These are phyloP conservation scores for Glossophaga mutica DNA, from an alignment of 2,797 vertebrate species.

Conservation along the genomic window DNA sequence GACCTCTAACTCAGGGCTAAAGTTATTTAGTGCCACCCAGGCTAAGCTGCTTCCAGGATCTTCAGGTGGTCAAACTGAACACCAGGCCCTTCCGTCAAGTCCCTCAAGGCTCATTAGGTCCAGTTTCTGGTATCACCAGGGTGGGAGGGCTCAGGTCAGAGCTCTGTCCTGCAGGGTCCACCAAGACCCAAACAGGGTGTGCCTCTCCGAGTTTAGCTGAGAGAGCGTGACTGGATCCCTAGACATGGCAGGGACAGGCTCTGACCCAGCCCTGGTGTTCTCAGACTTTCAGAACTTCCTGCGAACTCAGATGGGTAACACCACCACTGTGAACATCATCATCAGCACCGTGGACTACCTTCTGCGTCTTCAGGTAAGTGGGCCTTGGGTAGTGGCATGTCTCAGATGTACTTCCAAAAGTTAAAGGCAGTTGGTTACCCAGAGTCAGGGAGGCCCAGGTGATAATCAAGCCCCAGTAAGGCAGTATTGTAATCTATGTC, in stretches of 20 bases:
- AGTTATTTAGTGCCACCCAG: not conserved
- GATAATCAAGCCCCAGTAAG: not conserved
- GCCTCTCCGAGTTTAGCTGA: not conserved
- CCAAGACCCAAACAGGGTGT: not conserved
- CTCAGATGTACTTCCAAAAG: not conserved
- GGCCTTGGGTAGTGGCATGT: rapidly evolving
- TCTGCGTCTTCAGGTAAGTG: conserved; percentile 93
- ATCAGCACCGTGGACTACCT: conserved; percentile 99
- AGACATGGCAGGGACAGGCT: not conserved
- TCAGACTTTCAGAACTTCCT: conserved; percentile 99
- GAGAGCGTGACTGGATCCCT: not conserved
- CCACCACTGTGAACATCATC: conserved; percentile 98
- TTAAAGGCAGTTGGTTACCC: not conserved
- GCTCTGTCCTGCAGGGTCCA: not conserved
- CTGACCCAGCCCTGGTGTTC: conserved; percentile 56
- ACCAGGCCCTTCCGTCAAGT: not conserved
- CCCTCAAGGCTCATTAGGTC: not conserved
- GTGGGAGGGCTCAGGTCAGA: not conserved
- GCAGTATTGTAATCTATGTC: not conserved
- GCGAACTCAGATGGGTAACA: conserved; percentile 98
- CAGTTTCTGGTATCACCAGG: not conserved
- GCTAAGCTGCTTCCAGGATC: not conserved
- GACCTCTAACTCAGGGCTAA: not conserved
- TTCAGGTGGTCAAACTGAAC: not conserved
- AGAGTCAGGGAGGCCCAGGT: not conserved